A percentile compares a stretch with the other conserved stretches of the same genome.
These are phyloP conservation scores for Lumbricus terrestris DNA, from an alignment of 2,888 invertebrate species.

Conservation along the genomic window DNA sequence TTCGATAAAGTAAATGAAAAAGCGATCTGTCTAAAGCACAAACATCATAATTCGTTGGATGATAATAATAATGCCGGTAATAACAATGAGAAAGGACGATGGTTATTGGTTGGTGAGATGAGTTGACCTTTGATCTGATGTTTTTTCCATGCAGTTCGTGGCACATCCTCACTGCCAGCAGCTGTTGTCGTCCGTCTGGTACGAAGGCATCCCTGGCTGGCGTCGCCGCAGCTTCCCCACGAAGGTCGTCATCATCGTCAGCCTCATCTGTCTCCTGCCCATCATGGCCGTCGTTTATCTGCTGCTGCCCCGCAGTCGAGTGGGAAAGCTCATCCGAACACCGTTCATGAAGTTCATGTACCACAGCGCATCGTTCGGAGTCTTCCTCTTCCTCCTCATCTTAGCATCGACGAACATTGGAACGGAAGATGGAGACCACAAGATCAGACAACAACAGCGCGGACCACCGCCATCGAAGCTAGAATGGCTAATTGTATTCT, in stretches of 20 bases:
- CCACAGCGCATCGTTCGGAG: slow-evolving; percentile 64
- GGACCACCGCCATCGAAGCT: slow-evolving; percentile 63
- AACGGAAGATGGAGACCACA: slow-evolving; percentile 45
- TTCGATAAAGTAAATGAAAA: not conserved
- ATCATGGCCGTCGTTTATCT: slow-evolving; percentile 62
- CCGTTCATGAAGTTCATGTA: slow-evolving; percentile 66
- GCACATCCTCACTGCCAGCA: slow-evolving; percentile 66
- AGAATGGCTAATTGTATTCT: slow-evolving; percentile 63
- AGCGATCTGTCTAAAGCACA: not conserved
- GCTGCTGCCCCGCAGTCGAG: slow-evolving; percentile 60
- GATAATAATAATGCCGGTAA: not conserved
- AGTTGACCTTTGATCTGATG: not conserved
- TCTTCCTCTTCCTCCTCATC: slow-evolving; percentile 62
- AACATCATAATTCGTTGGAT: not conserved
- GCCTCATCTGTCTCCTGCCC: slow-evolving; percentile 44
- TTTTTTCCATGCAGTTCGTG: slow-evolving; percentile 64
- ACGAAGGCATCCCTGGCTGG: slow-evolving; percentile 34
- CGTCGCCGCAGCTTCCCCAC: slow-evolving; percentile 58
- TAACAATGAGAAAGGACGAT: too few species aligned
- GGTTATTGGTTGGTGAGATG: not conserved
- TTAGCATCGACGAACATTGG: slow-evolving; percentile 60
- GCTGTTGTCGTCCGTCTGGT: slow-evolving; percentile 54
- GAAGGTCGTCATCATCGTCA: slow-evolving; percentile 43
- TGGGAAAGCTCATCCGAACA: slow-evolving; percentile 61
- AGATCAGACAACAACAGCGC: slow-evolving; percentile 52